These are phyloP conservation scores for Apostichopus leukothele DNA, from an alignment of 53 echinoderm and acorn worm species.

Conservation along the genomic window DNA sequence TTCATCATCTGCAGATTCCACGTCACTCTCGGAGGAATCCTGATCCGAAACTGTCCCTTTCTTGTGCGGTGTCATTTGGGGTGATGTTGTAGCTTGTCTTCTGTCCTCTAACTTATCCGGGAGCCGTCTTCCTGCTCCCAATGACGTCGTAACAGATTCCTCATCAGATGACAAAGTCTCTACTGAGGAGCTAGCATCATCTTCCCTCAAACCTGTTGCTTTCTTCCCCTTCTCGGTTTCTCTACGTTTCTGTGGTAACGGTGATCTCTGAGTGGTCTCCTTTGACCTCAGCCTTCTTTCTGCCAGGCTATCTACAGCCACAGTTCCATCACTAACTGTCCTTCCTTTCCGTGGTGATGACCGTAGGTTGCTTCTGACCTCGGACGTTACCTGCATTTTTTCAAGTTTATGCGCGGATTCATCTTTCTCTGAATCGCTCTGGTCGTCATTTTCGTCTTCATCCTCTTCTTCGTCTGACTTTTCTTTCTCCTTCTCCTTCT, in stretches of 20 bases:
- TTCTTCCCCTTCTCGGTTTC: no score
- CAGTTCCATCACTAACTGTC: no score
- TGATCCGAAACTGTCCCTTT: not conserved
- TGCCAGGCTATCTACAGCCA: no score
- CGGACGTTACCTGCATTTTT: no score
- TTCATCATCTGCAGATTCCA: not conserved
- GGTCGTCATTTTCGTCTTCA: conserved; percentile 20
- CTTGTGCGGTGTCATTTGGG: no score
- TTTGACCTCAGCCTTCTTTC: no score
- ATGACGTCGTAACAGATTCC: not conserved
- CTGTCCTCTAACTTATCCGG: not conserved
- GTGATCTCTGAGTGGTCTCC: not conserved
- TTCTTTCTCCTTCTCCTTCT: no score
- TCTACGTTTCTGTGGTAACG: not conserved
- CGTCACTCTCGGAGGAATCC: not conserved
- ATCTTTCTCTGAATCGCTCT: conserved; percentile 21
- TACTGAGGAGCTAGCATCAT: no score
- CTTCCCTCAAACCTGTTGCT: no score
- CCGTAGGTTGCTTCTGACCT: not conserved
- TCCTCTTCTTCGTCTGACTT: not conserved
- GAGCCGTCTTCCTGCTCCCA: no score
- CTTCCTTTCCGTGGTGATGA: no score
- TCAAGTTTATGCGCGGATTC: conserved; percentile 3
- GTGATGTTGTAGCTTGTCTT: not conserved
- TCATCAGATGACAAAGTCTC: not conserved